Base-by-base conservation (phyloP, 2,797 vertebrate genomes). In the Clamator glandarius region DNA sequence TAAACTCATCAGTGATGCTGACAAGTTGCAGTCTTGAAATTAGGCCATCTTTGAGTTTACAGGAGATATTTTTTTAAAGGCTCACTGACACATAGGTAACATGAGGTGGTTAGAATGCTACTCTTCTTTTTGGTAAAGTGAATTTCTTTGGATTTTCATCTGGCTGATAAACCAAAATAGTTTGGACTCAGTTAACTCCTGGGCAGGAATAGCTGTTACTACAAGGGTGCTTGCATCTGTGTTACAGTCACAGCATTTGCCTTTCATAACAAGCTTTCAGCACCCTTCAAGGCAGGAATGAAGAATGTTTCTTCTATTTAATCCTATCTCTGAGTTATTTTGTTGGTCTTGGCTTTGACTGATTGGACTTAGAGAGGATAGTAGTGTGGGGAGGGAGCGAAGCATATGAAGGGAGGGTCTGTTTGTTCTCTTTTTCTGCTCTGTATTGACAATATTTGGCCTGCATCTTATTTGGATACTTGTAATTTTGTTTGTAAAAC, bases 231-330 rank as follows among this genome's bases (percentile, higher is more conserved):
- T 57, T 69, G 21, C 0, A 1, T 9, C 19, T 73, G 12, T 26
- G 35, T 51, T 81, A 84, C 11, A 68, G 52, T 35, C 48, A 48
- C 15, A 12, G 25, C 24, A 78, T 90, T 84, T 2, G 0, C 50
- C 55, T 64, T 84, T 57, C 66, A 52, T 59, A 93, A 88, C 19
- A 75, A 87, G 57, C 7, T 50, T 70, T 80, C 82, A 80, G 29
- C 50, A 80, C 29, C 54, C 54, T 89, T 78, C 36, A 75, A 57
- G 55, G 26, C 20, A 66, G 48, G 20, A 87, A 90, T 54, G 67
- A 88, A 82, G 31, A 91, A 46, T 13, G 9, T 42, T 77, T 75
- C 39, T 86, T 68, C 62, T 62, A 18, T 51, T 86, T 80, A 81
- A 78, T 68, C 42, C 41, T 72, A 9, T 19, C 50, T 68, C 46